phyloP scores from a whole-genome alignment of 2,888 invertebrate genomes.

The Tachystola acroxantha region DNA sequence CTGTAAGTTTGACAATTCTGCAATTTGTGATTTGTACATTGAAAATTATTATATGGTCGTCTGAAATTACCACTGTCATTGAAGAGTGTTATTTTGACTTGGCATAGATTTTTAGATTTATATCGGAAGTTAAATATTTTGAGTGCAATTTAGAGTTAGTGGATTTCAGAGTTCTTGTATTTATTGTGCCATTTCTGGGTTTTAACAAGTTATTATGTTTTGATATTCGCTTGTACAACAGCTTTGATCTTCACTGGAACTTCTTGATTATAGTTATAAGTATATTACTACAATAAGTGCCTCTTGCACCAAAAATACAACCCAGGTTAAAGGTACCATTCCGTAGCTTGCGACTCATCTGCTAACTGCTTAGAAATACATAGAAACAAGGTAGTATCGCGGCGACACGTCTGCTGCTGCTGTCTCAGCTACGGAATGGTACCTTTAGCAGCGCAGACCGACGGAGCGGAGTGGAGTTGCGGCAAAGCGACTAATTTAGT shows the following conservation, averaged over 20 bases:
- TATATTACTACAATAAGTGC: slow-evolving; percentile 32
- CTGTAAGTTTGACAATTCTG: slow-evolving; percentile 11
- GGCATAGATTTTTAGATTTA: slow-evolving; percentile 22
- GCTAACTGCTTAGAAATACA: no score
- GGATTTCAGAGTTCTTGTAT: slow-evolving; percentile 29
- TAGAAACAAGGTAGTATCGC: no score
- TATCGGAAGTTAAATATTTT: slow-evolving; percentile 21
- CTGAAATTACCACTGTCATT: slow-evolving; percentile 2
- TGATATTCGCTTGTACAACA: slow-evolving; percentile 19
- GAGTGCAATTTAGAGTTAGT: slow-evolving; percentile 53
- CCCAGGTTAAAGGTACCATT: no score
- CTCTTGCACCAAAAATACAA: no score
- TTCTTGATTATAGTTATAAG: slow-evolving; percentile 32
- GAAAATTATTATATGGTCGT: slow-evolving; percentile 1
- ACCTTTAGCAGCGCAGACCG: no score
- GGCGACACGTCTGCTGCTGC: no score
- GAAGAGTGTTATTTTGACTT: slow-evolving; percentile 15
- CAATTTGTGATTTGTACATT: slow-evolving; percentile 14
- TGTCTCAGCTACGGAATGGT: no score
- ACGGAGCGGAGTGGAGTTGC: no score
- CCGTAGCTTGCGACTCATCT: no score
- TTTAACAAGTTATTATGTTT: no score
- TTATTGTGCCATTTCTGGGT: slow-evolving; percentile 55
- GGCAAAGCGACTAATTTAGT: no score
- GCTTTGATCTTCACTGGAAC: slow-evolving; percentile 14